A percentile compares a stretch with the other conserved stretches of the same genome.
Conservation (phyloP, 2,113 vertebrate species). For the Raja brachyura region DNA sequence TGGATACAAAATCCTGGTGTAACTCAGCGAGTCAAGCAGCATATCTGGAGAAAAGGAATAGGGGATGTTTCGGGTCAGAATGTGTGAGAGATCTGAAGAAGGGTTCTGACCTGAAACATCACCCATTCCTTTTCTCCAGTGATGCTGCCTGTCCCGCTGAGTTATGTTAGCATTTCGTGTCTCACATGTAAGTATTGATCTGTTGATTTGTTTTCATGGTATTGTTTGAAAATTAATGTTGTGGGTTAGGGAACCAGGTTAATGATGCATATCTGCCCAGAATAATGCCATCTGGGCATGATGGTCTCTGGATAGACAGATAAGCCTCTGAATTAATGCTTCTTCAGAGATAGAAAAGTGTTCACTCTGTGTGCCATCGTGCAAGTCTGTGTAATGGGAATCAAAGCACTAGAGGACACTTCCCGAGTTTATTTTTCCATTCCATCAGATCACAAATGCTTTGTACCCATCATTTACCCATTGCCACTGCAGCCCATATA, state of each 20-base stretch:
- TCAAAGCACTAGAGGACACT: not conserved
- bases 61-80: too few species aligned
- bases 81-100: too few species aligned
- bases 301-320: not conserved
- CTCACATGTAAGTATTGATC: not conserved
- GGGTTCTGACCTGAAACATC: too few species aligned
- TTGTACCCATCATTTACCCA: not conserved
- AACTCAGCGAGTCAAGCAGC: too few species aligned
- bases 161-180: too few species aligned
- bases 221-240: not conserved
- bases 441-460: not conserved
- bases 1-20: too few species aligned
- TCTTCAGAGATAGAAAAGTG: not conserved
- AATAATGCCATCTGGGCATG: not conserved
- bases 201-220: not conserved
- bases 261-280: not conserved
- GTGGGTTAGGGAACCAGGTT: not conserved
- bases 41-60: too few species aligned
- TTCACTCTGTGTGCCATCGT: not conserved
- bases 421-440: not conserved
- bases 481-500: not conserved
- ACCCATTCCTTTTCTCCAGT: too few species aligned
- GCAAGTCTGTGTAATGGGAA: not conserved
- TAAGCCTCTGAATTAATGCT: not conserved
- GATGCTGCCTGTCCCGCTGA: too few species aligned